Conservation (phyloP, 2,888 invertebrate genomes). For the Rhingia rostrata region DNA sequence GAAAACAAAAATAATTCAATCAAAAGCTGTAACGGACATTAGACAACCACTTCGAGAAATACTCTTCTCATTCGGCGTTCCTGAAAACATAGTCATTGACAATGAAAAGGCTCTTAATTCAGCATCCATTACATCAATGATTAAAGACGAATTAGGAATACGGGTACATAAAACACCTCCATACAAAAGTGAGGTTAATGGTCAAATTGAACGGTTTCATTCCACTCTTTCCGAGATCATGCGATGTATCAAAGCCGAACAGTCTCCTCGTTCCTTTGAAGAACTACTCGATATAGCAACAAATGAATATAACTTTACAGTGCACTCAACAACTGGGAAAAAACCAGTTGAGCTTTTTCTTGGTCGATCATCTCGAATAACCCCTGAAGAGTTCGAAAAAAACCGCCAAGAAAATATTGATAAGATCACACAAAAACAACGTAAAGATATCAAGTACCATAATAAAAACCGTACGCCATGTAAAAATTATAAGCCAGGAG, state of each 20-base stretch:
- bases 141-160: conserved; percentile 19
- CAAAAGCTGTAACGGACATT: conserved; percentile 15
- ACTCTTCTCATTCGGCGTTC: neutral
- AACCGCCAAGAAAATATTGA: too few species aligned
- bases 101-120: conserved; percentile 15
- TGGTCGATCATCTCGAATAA: too few species aligned
- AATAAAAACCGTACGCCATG: conserved; percentile 24
- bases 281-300: too few species aligned
- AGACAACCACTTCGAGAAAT: conserved; percentile 27
- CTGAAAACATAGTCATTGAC: conserved; percentile 13
- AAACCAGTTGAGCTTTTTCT: too few species aligned
- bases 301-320: too few species aligned
- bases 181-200: neutral
- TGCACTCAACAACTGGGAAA: too few species aligned
- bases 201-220: neutral
- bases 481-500: conserved; percentile 18
- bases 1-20: conserved; percentile 23
- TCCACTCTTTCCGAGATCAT: conserved; percentile 6
- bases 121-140: conserved; percentile 17
- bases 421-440: too few species aligned
- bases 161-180: conserved; percentile 2
- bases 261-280: conserved; percentile 4
- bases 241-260: conserved; percentile 18
- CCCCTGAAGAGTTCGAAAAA: too few species aligned
- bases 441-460: too few species aligned